Percentiles rank a stretch among this genome's conserved stretches.
Evolutionary conservation across 1,140 invertebrate genomes (phyloP).

Genomic region (Drosophila repletoides): DNA sequence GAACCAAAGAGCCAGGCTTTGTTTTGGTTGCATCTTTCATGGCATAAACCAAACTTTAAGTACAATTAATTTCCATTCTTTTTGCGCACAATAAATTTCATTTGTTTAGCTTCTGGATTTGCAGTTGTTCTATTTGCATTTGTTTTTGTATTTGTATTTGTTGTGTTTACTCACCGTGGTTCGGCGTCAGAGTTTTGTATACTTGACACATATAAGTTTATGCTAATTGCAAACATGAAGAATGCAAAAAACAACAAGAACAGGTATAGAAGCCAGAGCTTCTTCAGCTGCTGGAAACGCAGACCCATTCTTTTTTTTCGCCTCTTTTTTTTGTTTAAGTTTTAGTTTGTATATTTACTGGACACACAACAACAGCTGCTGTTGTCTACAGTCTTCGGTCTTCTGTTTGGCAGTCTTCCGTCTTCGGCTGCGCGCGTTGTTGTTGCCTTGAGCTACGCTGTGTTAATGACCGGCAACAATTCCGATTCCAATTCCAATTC

Average conservation of each 20-base stretch:
- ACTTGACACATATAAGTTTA: constrained; percentile 78
- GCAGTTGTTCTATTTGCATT: not conserved
- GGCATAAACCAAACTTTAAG: constrained; percentile 26
- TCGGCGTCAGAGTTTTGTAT: constrained; percentile 59
- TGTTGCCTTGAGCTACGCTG: constrained; percentile 36
- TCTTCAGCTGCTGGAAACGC: constrained; percentile 76
- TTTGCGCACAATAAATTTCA: constrained; percentile 9
- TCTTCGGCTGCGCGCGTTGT: constrained; percentile 26
- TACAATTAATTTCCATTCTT: too few relatives aligned
- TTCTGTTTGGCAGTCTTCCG: constrained; percentile 18
- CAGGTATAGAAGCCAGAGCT: constrained; percentile 77
- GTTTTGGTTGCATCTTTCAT: constrained; percentile 30
- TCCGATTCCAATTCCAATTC: not conserved
- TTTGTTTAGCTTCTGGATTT: not conserved
- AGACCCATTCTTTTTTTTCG: too few relatives aligned
- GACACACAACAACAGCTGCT: not conserved
- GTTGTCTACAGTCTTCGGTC: constrained; percentile 17
- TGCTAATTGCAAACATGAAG: constrained; percentile 82
- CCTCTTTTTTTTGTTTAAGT: too few relatives aligned
- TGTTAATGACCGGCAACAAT: constrained; percentile 41
- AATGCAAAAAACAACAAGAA: constrained; percentile 81
- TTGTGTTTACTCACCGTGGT: constrained; percentile 57
- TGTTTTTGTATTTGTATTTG: not conserved
- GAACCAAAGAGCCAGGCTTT: not conserved
- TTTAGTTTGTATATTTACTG: constrained; percentile 17